Conservation (phyloP, 2,113 vertebrate genomes). For the Cricetomys ansorgei region DNA sequence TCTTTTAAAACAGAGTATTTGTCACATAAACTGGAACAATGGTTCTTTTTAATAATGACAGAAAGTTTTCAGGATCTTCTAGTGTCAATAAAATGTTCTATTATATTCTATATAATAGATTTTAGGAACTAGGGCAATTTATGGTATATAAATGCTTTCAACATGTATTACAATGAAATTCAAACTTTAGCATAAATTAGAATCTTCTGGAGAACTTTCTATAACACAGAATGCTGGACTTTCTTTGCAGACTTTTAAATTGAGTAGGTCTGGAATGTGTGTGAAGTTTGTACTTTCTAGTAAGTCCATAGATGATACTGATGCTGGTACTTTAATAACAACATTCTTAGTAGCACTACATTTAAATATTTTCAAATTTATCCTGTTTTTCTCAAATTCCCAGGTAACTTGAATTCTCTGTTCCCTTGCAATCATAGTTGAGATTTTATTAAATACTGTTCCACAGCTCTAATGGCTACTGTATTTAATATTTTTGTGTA, state of each 20-base stretch:
- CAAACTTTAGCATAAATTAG: background rate
- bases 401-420: background rate
- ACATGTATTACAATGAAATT: conserved; percentile 33
- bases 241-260: background rate
- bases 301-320: background rate
- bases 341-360: background rate
- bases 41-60: background rate
- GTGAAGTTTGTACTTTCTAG: background rate
- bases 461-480: background rate
- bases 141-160: background rate
- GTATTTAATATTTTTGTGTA: background rate
- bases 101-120: background rate
- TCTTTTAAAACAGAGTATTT: conserved; percentile 13
- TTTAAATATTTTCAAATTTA: background rate
- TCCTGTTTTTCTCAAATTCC: background rate
- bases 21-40: background rate
- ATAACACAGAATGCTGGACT: background rate
- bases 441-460: conserved; percentile 16
- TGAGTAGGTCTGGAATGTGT: background rate
- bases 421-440: background rate
- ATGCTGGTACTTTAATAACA: background rate
- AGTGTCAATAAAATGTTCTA: background rate
- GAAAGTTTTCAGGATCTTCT: background rate
- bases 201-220: background rate
- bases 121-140: background rate